phyloP scores from a whole-genome alignment of 2,888 invertebrate species.

The Mycalesis mineus region DNA sequence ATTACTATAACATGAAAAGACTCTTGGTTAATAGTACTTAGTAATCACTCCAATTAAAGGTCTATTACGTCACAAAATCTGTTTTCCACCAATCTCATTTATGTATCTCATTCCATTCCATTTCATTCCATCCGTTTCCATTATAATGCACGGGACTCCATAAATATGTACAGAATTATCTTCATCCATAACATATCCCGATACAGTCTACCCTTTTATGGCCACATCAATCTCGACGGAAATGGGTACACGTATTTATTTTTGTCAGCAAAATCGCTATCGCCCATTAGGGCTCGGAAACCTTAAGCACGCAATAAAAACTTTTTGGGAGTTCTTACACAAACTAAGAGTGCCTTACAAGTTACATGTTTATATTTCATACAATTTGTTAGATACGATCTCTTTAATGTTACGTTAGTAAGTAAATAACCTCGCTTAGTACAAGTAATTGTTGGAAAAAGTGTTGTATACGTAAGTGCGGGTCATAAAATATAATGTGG shows the following conservation, averaged over 20 bases:
- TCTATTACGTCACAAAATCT: too few species aligned
- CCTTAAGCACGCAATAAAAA: constrained; percentile 67
- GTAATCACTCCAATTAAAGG: too few species aligned
- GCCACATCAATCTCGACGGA: constrained; percentile 52
- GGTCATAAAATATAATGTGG: constrained; percentile 1
- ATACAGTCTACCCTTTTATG: constrained; percentile 30
- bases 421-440: constrained; percentile 1
- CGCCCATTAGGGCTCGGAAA: constrained; percentile 60
- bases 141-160: not conserved
- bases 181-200: constrained; percentile 11
- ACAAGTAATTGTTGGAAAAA: not conserved
- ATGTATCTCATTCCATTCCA: too few species aligned
- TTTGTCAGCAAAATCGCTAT: constrained; percentile 70
- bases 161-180: not conserved
- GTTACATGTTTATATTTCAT: constrained; percentile 44
- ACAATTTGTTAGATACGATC: constrained; percentile 38
- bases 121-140: too few species aligned
- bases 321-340: constrained; percentile 50
- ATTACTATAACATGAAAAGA: too few species aligned
- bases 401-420: constrained; percentile 6
- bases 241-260: constrained; percentile 66
- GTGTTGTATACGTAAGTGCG: not conserved
- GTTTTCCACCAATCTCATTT: too few species aligned
- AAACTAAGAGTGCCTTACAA: constrained; percentile 41
- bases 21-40: too few species aligned